These are phyloP conservation scores for Eristalis arbustorum DNA, from an alignment of 2,888 invertebrate genomes.

Conservation along the genomic window DNA sequence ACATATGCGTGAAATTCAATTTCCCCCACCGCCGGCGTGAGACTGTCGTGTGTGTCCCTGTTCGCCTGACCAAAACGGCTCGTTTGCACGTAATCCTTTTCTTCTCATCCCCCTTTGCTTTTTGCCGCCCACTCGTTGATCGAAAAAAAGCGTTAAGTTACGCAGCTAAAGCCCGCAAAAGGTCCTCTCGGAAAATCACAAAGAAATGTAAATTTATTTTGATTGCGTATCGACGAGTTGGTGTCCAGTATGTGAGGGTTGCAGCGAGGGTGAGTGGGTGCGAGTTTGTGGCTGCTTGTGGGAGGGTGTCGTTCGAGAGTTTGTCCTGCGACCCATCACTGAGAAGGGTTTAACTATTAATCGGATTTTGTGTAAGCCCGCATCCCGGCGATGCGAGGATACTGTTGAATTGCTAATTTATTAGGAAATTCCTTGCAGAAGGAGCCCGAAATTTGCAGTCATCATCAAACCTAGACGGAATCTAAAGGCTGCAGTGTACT, in stretches of 20 bases:
- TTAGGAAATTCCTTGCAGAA: no score
- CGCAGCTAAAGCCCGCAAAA: constrained; percentile 19
- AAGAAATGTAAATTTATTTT: constrained; percentile 54
- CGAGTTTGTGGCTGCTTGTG: background rate
- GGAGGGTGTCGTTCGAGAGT: background rate
- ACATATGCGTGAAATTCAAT: constrained; percentile 73
- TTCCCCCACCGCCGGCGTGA: constrained; percentile 40
- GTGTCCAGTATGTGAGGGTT: constrained; percentile 4
- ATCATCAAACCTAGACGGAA: no score
- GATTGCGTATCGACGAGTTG: constrained; percentile 6
- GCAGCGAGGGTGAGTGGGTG: background rate
- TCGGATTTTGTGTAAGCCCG: no score
- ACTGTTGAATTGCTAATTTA: no score
- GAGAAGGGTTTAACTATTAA: background rate
- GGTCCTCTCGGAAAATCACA: constrained; percentile 18
- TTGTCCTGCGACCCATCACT: background rate
- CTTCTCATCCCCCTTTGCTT: background rate
- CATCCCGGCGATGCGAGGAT: no score
- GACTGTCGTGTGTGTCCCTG: background rate
- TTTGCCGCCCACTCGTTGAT: background rate
- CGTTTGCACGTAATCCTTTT: background rate
- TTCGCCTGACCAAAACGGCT: background rate
- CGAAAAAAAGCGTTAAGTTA: constrained; percentile 9
- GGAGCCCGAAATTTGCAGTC: no score
- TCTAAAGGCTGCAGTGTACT: no score